Evolutionary conservation across 2,797 vertebrate species (phyloP), one percentile per base, ranked within the genome.

Genomic region (Ceryle rudis): DNA sequence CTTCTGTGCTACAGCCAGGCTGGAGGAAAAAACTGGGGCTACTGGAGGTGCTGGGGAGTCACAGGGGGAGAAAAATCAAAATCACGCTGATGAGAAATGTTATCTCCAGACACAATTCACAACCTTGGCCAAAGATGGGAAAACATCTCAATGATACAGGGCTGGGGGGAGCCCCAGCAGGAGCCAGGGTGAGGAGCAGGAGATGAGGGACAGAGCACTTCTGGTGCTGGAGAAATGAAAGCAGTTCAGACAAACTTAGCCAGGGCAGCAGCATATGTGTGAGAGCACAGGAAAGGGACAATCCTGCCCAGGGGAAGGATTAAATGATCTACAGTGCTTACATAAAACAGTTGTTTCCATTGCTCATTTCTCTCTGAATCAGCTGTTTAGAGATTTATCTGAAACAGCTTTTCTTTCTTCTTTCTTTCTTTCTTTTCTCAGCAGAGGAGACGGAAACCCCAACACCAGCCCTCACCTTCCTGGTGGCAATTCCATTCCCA

Each of bases 301-400:
- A 13, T 77, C 64, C 47, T 92, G 74, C 87, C 60, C 13, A 2
- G 39, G 28, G 86, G 29, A 81, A 93, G 77, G 46, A 89, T 89
- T 95, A 89, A 78, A 75, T 58, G 39, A 86, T 86, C 80, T 55
- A 37, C 42, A 62, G 35, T 22, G 31, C 42, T 73, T 54, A 71
- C 47, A 94, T 46, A 81, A 72, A 93, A 26, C 69, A 66, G 62
- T 89, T 72, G 21, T 81, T 95, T 86, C 86, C 62, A 84, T 71
- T 67, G 41, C 86, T 92, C 61, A 39, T 71, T 73, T 71, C 57
- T 73, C 72, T 82, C 74, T 46, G 55, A 75, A 86, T 82, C 67
- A 80, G 41, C 69, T 67, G 21, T 23, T 73, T 47, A 86, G 71
- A 81, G 62, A 5, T 80, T 79, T 93, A 11, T 75, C 69, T 83